Conservation (phyloP, 2,888 invertebrate species). For the Cerceris ruficornis region DNA sequence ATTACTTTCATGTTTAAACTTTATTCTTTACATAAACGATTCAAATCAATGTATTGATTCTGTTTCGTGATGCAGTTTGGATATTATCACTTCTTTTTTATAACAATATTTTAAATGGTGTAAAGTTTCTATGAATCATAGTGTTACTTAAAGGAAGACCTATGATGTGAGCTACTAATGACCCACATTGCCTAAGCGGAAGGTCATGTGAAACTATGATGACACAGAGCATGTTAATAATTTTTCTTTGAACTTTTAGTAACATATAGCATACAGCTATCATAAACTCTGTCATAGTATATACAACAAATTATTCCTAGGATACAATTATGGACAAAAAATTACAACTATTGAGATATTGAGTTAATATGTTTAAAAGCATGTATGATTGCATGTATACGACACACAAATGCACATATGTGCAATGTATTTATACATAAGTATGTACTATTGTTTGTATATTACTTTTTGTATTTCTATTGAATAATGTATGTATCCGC, state of each 20-base stretch:
- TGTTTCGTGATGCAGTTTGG: too few relatives aligned
- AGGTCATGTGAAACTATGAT: too few relatives aligned
- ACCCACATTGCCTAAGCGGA: too few relatives aligned
- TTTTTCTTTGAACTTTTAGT: background rate
- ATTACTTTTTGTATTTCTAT: too few relatives aligned
- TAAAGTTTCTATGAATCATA: too few relatives aligned
- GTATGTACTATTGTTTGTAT: slow-evolving; percentile 29
- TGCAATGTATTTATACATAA: slow-evolving; percentile 55
- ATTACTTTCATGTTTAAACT: too few relatives aligned
- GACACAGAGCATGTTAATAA: background rate
- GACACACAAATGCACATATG: slow-evolving; percentile 20
- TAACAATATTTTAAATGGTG: too few relatives aligned
- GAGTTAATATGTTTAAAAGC: background rate
- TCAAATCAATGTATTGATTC: too few relatives aligned
- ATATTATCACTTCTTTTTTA: too few relatives aligned
- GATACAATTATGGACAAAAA: slow-evolving; percentile 53
- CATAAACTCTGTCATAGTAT: slow-evolving; percentile 52
- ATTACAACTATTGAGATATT: slow-evolving; percentile 41
- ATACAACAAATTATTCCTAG: slow-evolving; percentile 45
- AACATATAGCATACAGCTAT: slow-evolving; percentile 24
- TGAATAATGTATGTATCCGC: background rate
- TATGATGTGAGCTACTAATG: too few relatives aligned
- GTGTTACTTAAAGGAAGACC: too few relatives aligned
- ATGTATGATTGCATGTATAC: background rate
- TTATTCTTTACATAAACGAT: too few relatives aligned